A percentile compares a stretch with the other conserved stretches of the same genome.
These are phyloP conservation scores for Drosophila busckii DNA, from an alignment of 1,140 invertebrate species.

Conservation along the genomic window DNA sequence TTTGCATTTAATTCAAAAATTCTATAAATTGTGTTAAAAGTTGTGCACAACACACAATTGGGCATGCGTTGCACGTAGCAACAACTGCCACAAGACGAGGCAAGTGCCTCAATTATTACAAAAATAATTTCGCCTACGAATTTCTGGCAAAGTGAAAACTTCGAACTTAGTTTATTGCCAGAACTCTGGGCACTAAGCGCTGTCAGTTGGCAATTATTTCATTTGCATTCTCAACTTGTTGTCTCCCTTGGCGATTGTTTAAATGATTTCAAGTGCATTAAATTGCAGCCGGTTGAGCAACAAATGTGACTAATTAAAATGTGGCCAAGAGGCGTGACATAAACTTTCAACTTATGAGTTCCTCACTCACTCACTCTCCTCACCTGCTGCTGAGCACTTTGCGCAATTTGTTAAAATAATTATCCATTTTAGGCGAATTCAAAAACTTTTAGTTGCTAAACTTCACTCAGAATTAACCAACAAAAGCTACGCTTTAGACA, in stretches of 20 bases:
- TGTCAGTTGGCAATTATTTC: constrained; percentile 62
- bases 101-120: background rate
- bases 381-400: constrained; percentile 39
- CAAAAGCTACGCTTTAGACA: constrained; percentile 29
- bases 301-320: constrained; percentile 75
- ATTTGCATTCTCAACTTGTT: constrained; percentile 35
- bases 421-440: constrained; percentile 65
- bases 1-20: constrained; percentile 66
- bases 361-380: background rate
- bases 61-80: constrained; percentile 56
- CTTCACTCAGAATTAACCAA: constrained; percentile 62
- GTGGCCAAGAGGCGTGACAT: constrained; percentile 37
- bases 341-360: constrained; percentile 12
- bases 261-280: constrained; percentile 75
- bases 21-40: constrained; percentile 75
- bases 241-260: constrained; percentile 5
- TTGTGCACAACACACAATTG: constrained; percentile 45
- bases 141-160: background rate
- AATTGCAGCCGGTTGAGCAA: constrained; percentile 69
- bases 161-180: background rate
- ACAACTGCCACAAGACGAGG: constrained; percentile 29
- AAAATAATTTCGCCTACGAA: background rate
- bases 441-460: constrained; percentile 64
- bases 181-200: constrained; percentile 22
- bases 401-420: constrained; percentile 72